Base-by-base conservation (phyloP, 2,888 invertebrate species). In the Drosophila borborema region DNA sequence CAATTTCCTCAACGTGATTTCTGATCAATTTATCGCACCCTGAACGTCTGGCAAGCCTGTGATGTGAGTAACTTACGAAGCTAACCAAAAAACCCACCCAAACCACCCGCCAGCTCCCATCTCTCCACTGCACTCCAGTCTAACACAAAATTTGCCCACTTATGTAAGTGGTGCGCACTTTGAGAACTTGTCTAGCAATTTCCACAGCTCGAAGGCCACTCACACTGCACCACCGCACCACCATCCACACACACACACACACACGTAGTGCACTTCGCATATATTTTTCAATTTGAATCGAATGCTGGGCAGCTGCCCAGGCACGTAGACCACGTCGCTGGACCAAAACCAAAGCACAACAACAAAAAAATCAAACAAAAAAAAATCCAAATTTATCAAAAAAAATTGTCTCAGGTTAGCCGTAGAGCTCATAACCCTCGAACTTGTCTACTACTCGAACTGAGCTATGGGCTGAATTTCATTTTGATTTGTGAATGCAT, bases 1-100 rank as follows among this genome's bases (percentile, higher is more conserved):
- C 82, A 70, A 82, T 85, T 72, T 75, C 56, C 76, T 58, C 40
- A 58, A 68, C 74, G 77, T 83, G 83, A 80, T 80, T 80, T 80
- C 68, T 83, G 80, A 80, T 80, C 83, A 80, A 80, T 80, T 83
- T 77, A 65, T 61, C 67, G 59, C 49, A 62, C 61, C 61, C 68
- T 55, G 45, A 54, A 23, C 48, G 58, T 68, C 48, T 38, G 36
- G 46, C 68, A 53, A 48, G 69, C 53, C 64, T 68, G 10, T 18
- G 34, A 49, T 68, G 10, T 18, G 34, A 49, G 49, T 45, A 12
- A 23, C 12, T 78, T 78, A 55, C 61, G 59, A 60, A 58, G 55
- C 59, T 51, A 2, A 12, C 18, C 28, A 4, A 2, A 23, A 0
- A 0, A 14, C 34, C 31, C 28, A 4, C 5, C 58, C 28, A 28